Base-by-base conservation (phyloP, 1,140 invertebrate species). In the Scaptomyza montana region DNA sequence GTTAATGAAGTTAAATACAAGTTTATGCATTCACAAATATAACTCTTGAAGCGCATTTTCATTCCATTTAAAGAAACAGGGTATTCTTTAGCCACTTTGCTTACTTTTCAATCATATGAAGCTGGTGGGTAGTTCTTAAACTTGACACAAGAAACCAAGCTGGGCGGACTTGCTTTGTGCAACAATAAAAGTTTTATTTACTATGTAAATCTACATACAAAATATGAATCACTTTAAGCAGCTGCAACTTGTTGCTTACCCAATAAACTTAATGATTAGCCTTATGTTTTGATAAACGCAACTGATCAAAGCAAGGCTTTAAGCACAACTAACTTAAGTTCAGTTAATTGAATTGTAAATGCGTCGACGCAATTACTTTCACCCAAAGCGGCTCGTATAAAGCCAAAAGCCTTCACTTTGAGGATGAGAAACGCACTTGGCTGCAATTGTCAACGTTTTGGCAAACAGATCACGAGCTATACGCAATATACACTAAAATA, bases 121-220 rank as follows among this genome's bases (percentile, higher is more conserved):
- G 9, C 13, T n/a, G 16, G 1, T n/a, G 39, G 13, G 43, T n/a
- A 19, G 13, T 61, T 36, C 33, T 36, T 9, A 68, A 62, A 62
- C 57, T 61, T 67, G 64, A 59, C 33, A 60, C 51, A n/a, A 28
- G 30, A 45, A 43, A 36, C 30, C 50, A 30, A 56, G 9, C 33
- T 70, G 78, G 79, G 79, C 79, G 79, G 54, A 81, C 78, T 81
- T 54, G 78, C 67, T 51, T 51, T 53, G 78, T 25, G 33, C 12
- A 51, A 28, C 16, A 8, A n/a, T 50, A 28, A 25, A n/a, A n/a
- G 16, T 25, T 33, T 33, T 33, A 3, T 33, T 33, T 33, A 30
- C 5, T 30, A 3, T 30, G 2, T 30, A 16, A 1, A 16, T 16
- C 16, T 16, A 16, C 16, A 16, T 16, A 25, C 21, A 25, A 25